Evolutionary conservation across 2,888 invertebrate species (phyloP).

Genomic region (Nymphalis c-album): DNA sequence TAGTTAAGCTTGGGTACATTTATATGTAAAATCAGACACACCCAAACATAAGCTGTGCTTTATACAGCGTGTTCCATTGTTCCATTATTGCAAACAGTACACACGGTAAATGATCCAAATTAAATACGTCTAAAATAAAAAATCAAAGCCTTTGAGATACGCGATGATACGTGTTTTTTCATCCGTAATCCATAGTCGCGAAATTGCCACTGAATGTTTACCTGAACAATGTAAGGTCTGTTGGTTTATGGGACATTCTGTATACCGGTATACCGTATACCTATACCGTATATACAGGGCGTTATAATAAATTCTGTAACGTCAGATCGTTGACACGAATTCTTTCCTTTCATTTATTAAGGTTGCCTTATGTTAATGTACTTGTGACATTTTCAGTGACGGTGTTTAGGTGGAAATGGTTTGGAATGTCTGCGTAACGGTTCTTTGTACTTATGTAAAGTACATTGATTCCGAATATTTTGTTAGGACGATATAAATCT

Average conservation of each 20-base stretch:
- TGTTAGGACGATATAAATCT: not conserved
- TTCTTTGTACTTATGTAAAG: not conserved
- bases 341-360: slow-evolving; percentile 25
- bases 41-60: not conserved
- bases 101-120: too few relatives aligned
- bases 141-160: too few relatives aligned
- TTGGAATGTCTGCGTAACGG: not conserved
- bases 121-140: too few relatives aligned
- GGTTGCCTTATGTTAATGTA: slow-evolving; percentile 25
- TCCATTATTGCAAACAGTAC: too few relatives aligned
- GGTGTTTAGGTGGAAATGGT: slow-evolving; percentile 5
- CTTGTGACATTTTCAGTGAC: slow-evolving; percentile 1
- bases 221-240: too few relatives aligned
- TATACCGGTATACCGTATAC: too few relatives aligned
- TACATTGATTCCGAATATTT: not conserved
- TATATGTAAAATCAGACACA: not conserved
- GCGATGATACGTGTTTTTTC: too few relatives aligned
- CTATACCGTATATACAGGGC: not conserved
- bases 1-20: not conserved
- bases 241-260: too few relatives aligned
- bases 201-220: too few relatives aligned
- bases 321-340: slow-evolving; percentile 19
- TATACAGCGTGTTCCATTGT: too few relatives aligned
- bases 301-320: slow-evolving; percentile 17
- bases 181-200: too few relatives aligned